A percentile compares a stretch with the other conserved stretches of the same genome.
phyloP scores from a whole-genome alignment of 30 jellyfish, hydroid and myxozoan species.

The Aurelia sp. region DNA sequence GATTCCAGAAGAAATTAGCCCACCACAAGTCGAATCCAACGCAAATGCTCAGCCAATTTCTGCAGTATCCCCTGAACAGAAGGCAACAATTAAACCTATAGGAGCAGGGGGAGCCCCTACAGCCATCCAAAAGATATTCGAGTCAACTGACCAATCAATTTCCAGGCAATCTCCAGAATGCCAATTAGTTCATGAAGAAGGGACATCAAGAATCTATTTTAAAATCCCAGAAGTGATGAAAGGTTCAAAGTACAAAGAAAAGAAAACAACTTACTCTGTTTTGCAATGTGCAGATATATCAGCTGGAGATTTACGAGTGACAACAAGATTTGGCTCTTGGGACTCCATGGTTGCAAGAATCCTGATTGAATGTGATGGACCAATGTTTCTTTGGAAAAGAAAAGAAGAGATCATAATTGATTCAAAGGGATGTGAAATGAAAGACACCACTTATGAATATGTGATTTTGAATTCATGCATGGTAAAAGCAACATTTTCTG shows the following conservation, averaged over 20 bases:
- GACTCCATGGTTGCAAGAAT: slow-evolving; percentile 86
- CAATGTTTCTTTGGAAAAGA: slow-evolving; percentile 80
- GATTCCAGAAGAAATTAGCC: too few species aligned
- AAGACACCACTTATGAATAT: slow-evolving; percentile 12
- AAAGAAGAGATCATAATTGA: background rate
- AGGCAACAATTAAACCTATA: background rate
- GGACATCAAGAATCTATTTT: slow-evolving; percentile 72
- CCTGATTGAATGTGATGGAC: slow-evolving; percentile 87
- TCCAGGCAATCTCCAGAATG: slow-evolving; percentile 17
- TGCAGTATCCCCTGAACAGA: too few species aligned
- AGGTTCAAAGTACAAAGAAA: slow-evolving; percentile 13
- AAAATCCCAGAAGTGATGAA: slow-evolving; percentile 64
- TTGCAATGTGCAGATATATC: slow-evolving; percentile 91
- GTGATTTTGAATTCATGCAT: slow-evolving; percentile 75
- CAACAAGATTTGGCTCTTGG: slow-evolving; percentile 97
- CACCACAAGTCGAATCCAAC: too few species aligned
- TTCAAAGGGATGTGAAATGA: background rate
- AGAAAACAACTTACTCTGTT: slow-evolving; percentile 20
- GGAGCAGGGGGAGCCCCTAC: slow-evolving; percentile 78
- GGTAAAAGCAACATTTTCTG: slow-evolving; percentile 92
- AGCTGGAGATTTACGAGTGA: slow-evolving; percentile 96
- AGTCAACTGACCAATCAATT: background rate
- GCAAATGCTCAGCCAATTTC: too few species aligned
- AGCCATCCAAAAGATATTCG: slow-evolving; percentile 35
- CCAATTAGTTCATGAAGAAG: slow-evolving; percentile 65